Percentiles rank a stretch among this genome's conserved stretches.
Evolutionary conservation across 2,888 invertebrate genomes (phyloP).

Genomic region (Caenorhabditis afra): DNA sequence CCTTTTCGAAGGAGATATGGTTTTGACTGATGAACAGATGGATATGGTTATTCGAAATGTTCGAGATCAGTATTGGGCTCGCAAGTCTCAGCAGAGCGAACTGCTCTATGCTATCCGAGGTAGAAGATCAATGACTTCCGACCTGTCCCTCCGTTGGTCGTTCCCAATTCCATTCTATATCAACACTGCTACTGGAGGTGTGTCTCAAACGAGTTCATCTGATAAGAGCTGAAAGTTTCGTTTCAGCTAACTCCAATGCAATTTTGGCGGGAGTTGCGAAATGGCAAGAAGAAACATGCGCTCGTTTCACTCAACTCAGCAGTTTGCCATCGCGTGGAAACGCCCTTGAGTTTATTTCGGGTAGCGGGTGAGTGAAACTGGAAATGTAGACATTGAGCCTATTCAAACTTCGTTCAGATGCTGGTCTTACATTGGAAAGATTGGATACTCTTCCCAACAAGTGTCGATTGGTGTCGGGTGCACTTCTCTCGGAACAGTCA

Average conservation of each 20-base stretch:
- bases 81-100: slow-evolving; percentile 33
- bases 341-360: slow-evolving; percentile 65
- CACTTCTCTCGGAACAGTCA: slow-evolving; percentile 75
- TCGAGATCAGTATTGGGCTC: slow-evolving; percentile 64
- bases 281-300: slow-evolving; percentile 75
- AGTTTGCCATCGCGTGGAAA: slow-evolving; percentile 42
- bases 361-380: slow-evolving; percentile 70
- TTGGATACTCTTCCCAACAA: slow-evolving; percentile 64
- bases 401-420: too few species aligned
- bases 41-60: slow-evolving; percentile 63
- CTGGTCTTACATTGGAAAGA: slow-evolving; percentile 76
- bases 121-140: slow-evolving; percentile 69
- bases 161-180: slow-evolving; percentile 74
- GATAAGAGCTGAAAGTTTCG: too few species aligned
- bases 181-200: slow-evolving; percentile 68
- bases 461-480: slow-evolving; percentile 78
- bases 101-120: slow-evolving; percentile 45
- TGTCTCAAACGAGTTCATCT: too few species aligned
- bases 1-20: slow-evolving; percentile 79
- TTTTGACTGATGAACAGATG: slow-evolving; percentile 74
- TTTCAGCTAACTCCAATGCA: slow-evolving; percentile 67
- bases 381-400: too few species aligned
- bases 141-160: slow-evolving; percentile 61
- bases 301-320: slow-evolving; percentile 66
- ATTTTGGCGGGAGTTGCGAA: slow-evolving; percentile 69